phyloP scores from a whole-genome alignment of 2,797 vertebrate genomes.

The Micropoecilia bifurca region DNA sequence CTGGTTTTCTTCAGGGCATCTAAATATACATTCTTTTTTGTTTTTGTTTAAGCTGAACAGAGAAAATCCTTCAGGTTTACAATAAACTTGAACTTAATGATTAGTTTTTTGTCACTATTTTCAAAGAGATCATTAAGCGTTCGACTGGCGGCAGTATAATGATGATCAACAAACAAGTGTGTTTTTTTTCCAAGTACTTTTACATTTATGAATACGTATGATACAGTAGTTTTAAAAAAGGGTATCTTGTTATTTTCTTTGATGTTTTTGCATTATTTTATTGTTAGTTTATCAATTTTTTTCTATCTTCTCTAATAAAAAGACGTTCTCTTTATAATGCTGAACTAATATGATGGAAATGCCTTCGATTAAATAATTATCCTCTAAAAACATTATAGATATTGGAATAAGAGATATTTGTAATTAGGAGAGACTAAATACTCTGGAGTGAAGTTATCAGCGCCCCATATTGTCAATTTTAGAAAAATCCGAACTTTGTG shows the following conservation, averaged over 20 bases:
- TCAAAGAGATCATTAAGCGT: background rate
- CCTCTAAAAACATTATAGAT: background rate
- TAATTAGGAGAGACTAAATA: background rate
- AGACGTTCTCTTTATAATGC: constrained; percentile 22
- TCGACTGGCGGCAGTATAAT: background rate
- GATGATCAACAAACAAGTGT: constrained; percentile 23
- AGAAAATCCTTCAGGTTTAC: constrained; percentile 34
- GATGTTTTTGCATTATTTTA: constrained; percentile 32
- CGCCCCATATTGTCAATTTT: background rate
- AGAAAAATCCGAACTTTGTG: background rate
- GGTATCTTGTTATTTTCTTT: constrained; percentile 40
- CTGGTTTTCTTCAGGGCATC: constrained; percentile 33
- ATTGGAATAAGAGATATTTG: background rate
- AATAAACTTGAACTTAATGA: constrained; percentile 41
- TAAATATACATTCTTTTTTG: background rate
- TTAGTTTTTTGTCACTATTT: background rate
- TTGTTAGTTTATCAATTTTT: constrained; percentile 31
- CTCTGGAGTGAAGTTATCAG: background rate
- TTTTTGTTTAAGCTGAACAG: constrained; percentile 40
- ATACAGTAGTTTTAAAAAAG: constrained; percentile 47
- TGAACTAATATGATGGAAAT: background rate
- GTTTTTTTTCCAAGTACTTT: constrained; percentile 47
- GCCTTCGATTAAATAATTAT: background rate
- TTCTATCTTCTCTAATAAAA: constrained; percentile 9
- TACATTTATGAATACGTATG: constrained; percentile 41